A percentile compares a stretch with the other conserved stretches of the same genome.
These are phyloP conservation scores for Hypselothyrea guttata DNA, from an alignment of 2,888 invertebrate species.

Conservation along the genomic window DNA sequence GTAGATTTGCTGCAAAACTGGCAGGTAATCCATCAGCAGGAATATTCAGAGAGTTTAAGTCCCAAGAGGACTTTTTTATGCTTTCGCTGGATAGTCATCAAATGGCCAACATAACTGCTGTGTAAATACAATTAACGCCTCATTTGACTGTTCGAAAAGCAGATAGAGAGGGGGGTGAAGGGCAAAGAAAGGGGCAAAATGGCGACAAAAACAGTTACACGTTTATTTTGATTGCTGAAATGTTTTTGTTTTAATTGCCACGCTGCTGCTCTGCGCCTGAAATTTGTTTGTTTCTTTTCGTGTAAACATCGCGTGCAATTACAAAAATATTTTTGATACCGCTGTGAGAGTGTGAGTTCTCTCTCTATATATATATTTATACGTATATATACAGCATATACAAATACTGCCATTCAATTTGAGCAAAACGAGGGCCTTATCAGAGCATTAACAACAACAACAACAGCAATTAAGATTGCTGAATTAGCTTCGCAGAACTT, in stretches of 20 bases:
- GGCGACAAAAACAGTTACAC: slow-evolving; percentile 47
- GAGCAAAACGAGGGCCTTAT: slow-evolving; percentile 67
- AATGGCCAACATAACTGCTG: slow-evolving; percentile 42
- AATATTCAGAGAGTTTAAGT: slow-evolving; percentile 22
- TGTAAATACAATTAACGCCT: slow-evolving; percentile 64
- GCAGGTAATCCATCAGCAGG: neutral
- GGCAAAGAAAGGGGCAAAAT: slow-evolving; percentile 5
- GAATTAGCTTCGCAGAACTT: no score
- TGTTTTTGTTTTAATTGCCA: slow-evolving; percentile 48
- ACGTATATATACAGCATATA: slow-evolving; percentile 5
- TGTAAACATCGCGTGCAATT: slow-evolving; percentile 76
- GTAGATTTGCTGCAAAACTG: no score
- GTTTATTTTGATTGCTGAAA: slow-evolving; percentile 56
- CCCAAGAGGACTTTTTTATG: slow-evolving; percentile 3
- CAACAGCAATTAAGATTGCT: slow-evolving; percentile 57
- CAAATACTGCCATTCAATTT: slow-evolving; percentile 41
- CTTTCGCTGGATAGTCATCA: slow-evolving; percentile 10
- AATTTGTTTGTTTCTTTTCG: slow-evolving; percentile 48
- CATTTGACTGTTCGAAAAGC: slow-evolving; percentile 25
- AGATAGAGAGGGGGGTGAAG: neutral
- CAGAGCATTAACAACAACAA: slow-evolving; percentile 48
- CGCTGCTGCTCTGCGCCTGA: slow-evolving; percentile 6
- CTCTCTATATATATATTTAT: slow-evolving; percentile 1
- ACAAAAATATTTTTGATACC: slow-evolving; percentile 50
- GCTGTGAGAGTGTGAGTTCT: slow-evolving; percentile 10